A percentile compares a stretch with the other conserved stretches of the same genome.
These are phyloP conservation scores for Sarcophaga subvicina DNA, from an alignment of 2,888 invertebrate species.

Conservation along the genomic window DNA sequence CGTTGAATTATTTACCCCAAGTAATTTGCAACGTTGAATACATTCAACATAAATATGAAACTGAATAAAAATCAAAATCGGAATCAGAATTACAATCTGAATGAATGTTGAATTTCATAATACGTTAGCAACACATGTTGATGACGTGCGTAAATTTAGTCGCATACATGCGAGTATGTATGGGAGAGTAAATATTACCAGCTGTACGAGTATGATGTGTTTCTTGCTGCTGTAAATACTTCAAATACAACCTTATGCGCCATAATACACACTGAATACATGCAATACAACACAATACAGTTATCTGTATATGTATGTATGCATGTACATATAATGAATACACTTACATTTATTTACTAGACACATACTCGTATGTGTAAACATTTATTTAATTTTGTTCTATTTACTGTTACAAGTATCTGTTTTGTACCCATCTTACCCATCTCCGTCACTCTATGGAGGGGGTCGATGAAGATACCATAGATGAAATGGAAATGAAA, in stretches of 20 bases:
- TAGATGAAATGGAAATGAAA: background rate
- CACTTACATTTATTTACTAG: conserved; percentile 7
- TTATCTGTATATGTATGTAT: no score
- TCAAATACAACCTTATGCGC: no score
- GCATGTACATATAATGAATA: no score
- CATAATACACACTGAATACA: no score
- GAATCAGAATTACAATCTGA: background rate
- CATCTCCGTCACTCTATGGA: no score
- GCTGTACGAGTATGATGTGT: background rate
- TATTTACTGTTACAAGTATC: conserved; percentile 17
- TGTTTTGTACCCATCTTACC: background rate
- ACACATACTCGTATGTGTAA: conserved; percentile 37
- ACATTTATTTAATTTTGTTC: conserved; percentile 37
- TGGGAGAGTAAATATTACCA: conserved; percentile 11
- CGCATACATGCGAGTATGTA: background rate
- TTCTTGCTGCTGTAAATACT: no score
- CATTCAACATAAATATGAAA: conserved; percentile 20
- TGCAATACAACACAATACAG: no score
- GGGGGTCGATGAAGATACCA: background rate
- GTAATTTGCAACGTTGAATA: conserved; percentile 7
- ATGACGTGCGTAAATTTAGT: conserved; percentile 38
- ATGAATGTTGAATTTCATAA: conserved; percentile 25
- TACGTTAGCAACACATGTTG: conserved; percentile 41
- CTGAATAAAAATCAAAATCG: background rate
- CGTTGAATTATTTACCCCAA: background rate